Evolutionary conservation across 2,797 vertebrate genomes (phyloP).

Genomic region (Xenopus petersii): DNA sequence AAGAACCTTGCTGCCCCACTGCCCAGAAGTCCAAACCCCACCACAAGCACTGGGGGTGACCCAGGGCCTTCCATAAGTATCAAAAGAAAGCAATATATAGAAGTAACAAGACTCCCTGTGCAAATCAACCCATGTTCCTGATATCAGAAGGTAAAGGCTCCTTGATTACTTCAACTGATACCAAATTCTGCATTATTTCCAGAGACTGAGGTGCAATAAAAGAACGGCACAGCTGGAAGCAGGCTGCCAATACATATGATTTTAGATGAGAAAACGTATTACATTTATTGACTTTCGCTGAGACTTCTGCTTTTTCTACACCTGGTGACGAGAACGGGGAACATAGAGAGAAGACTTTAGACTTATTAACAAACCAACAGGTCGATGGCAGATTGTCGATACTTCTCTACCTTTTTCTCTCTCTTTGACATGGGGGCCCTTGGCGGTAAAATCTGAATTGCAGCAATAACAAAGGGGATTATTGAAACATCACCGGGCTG

Average conservation of each 20-base stretch:
- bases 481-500: constrained; percentile 13
- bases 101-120: too few species aligned
- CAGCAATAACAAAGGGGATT: constrained; percentile 25
- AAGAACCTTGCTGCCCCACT: too few species aligned
- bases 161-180: too few species aligned
- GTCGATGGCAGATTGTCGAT: constrained; percentile 31
- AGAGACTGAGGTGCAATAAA: too few species aligned
- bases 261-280: constrained; percentile 17
- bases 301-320: not conserved
- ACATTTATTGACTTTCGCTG: constrained; percentile 28
- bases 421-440: constrained; percentile 22
- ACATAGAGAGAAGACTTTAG: constrained; percentile 25
- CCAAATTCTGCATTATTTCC: too few species aligned
- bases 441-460: constrained; percentile 30
- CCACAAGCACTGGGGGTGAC: too few species aligned
- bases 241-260: constrained; percentile 29
- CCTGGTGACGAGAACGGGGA: constrained; percentile 2
- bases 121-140: too few species aligned
- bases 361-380: constrained; percentile 37
- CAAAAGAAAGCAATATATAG: too few species aligned
- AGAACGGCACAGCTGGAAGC: not conserved
- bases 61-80: too few species aligned
- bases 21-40: too few species aligned
- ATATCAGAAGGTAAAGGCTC: too few species aligned
- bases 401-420: constrained; percentile 8